Evolutionary conservation across 2,113 vertebrate species (phyloP), one percentile per base, ranked within the genome.

Genomic region (Synchiropus splendidus): DNA sequence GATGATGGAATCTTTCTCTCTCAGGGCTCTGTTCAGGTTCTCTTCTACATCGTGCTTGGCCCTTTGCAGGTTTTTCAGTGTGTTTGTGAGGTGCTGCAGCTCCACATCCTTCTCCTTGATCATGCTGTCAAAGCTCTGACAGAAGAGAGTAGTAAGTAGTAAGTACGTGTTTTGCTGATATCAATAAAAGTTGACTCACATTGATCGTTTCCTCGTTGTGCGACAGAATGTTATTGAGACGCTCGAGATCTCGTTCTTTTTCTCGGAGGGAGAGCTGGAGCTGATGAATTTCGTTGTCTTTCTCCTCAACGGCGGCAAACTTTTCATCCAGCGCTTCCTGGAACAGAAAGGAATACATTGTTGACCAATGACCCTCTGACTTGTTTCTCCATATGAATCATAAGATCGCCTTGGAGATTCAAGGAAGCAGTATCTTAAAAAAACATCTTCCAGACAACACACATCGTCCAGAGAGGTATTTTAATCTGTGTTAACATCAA

Each of bases 71-170:
- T 74, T 78, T 55, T 88, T 90, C 34, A 83, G 63, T 1, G 86
- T 86, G 47, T 83, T 86, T 48, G 78, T 64, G 43, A 88, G 84
- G 52, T 89, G 88, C 61, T 87, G 80, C 56, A 90, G 66, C 68
- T 89, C 89, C 14, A 70, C 64, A 36, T 90, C 90, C 54, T 92
- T 89, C 72, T 88, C 92, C 67, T 77, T 89, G 54, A 90, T 70
- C 14, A 84, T 40, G 38, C 64, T 67, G 48, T 90, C 82, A 27
- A 89, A 85, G 62, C 77, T 89, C 92, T 94, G 71, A 0, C 12
- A 12, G 14, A 10, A 16, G 10, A 42, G 5, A 30, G 21, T n/a
- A 39, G 6, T 2, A 36, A 17, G 36, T 42, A 8, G 6, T 12
- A 30, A 14, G 13, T n/a, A 30, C 18, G 2, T 39, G 14, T 39